Evolutionary conservation across 2,113 vertebrate species (phyloP).

Genomic region (Elephas maximus): DNA sequence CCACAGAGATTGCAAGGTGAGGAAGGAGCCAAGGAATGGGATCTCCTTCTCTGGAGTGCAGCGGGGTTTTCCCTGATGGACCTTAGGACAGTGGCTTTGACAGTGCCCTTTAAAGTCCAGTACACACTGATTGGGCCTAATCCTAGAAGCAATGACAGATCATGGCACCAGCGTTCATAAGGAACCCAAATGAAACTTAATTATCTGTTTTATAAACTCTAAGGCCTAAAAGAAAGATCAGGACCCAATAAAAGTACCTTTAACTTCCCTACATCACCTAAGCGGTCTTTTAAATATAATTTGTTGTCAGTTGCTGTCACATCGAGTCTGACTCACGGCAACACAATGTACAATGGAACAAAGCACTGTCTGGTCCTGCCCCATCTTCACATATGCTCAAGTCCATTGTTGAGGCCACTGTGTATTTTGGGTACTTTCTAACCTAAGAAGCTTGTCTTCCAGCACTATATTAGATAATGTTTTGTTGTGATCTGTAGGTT

Average conservation of each 20-base stretch:
- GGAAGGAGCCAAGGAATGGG: neutral
- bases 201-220: constrained; percentile 27
- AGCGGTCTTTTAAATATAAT: neutral
- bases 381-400: too few relatives aligned
- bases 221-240: neutral
- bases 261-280: neutral
- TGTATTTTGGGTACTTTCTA: too few relatives aligned
- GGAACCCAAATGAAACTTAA: neutral
- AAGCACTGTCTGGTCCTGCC: too few relatives aligned
- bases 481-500: too few relatives aligned
- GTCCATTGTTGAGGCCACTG: too few relatives aligned
- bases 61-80: neutral
- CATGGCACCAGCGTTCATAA: neutral
- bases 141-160: neutral
- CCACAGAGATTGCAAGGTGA: neutral
- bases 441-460: too few relatives aligned
- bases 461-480: too few relatives aligned
- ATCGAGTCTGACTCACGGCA: too few relatives aligned
- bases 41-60: neutral
- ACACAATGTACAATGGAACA: too few relatives aligned
- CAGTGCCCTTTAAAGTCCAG: neutral
- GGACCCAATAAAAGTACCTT: neutral
- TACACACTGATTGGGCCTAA: neutral
- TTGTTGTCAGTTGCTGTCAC: too few relatives aligned
- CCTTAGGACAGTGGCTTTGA: neutral